These are phyloP conservation scores for Mormoops blainvillei DNA, from an alignment of 2,113 vertebrate genomes.

Conservation along the genomic window DNA sequence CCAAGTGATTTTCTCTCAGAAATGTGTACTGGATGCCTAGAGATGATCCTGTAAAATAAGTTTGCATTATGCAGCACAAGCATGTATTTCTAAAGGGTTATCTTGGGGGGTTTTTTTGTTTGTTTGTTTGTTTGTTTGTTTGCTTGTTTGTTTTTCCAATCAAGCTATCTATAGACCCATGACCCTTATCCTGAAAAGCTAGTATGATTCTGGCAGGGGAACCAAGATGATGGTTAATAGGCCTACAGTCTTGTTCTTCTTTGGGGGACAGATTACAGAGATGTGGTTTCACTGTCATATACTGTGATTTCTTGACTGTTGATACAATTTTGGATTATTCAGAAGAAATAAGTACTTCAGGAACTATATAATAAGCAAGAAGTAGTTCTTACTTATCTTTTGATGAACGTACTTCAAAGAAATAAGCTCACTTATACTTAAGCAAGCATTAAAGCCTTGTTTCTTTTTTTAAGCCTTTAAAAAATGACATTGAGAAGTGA, in stretches of 20 bases:
- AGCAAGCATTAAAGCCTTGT: not conserved
- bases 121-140: too few species aligned
- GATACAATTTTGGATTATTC: not conserved
- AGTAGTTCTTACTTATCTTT: conserved; percentile 3
- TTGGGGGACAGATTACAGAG: not conserved
- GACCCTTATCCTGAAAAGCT: not conserved
- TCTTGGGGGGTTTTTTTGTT: too few species aligned
- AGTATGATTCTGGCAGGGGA: not conserved
- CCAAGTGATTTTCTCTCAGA: conserved; percentile 21
- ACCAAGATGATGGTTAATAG: not conserved
- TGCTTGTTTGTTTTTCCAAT: not conserved
- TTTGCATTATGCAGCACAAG: not conserved
- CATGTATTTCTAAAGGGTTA: not conserved
- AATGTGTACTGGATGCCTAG: not conserved
- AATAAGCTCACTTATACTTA: not conserved
- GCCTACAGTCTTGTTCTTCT: not conserved
- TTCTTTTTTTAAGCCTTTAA: not conserved
- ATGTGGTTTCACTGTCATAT: not conserved
- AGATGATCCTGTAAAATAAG: not conserved
- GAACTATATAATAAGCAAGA: not conserved
- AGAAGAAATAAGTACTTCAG: not conserved
- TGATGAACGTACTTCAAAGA: not conserved
- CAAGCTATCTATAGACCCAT: not conserved
- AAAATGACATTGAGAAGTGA: not conserved
- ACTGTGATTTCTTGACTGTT: conserved; percentile 7